Evolutionary conservation across 2,113 vertebrate genomes (phyloP).

Genomic region (Rhea americana): DNA sequence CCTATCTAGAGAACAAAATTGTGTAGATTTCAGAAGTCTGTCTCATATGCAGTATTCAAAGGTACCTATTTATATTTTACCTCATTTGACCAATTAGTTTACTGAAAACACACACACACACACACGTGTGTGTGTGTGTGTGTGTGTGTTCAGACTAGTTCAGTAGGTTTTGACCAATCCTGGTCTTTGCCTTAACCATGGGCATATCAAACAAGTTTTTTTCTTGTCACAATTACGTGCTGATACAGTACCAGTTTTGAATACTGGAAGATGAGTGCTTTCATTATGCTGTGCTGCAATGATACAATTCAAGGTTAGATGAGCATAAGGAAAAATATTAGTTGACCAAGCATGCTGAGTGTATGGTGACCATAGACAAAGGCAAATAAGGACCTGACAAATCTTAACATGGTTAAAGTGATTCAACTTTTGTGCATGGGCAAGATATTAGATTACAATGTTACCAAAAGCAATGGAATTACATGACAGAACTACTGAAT

Average conservation of each 20-base stretch:
- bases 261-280: not conserved
- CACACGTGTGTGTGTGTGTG: not conserved
- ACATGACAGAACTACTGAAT: not conserved
- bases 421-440: not conserved
- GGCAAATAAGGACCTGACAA: not conserved
- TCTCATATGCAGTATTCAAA: not conserved
- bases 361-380: not conserved
- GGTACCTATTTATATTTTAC: not conserved
- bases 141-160: not conserved
- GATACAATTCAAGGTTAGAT: not conserved
- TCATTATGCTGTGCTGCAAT: not conserved
- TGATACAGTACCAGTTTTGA: not conserved
- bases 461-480: not conserved
- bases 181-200: not conserved
- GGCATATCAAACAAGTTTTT: not conserved
- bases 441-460: not conserved
- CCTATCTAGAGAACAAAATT: not conserved
- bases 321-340: not conserved
- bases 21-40: not conserved
- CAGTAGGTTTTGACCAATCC: not conserved
- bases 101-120: not conserved
- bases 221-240: not conserved
- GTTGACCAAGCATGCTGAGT: not conserved
- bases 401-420: not conserved
- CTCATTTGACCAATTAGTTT: not conserved